Conservation (phyloP, 2,113 vertebrate species). For the Callithrix jacchus region DNA sequence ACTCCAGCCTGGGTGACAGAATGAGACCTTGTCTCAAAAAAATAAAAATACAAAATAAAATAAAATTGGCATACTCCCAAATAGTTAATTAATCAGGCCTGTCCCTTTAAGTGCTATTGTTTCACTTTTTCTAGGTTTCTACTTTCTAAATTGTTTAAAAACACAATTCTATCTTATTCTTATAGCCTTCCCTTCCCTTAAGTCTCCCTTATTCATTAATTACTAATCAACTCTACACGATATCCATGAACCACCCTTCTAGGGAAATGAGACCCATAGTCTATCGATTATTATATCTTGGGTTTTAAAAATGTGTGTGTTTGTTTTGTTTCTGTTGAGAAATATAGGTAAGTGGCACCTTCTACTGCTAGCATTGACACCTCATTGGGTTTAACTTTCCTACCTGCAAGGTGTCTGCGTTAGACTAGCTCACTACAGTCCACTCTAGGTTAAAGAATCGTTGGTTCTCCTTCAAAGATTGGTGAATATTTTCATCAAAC, state of each 20-base stretch:
- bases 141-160: not conserved
- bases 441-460: not conserved
- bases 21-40: too few relatives aligned
- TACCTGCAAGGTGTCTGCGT: not conserved
- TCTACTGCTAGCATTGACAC: not conserved
- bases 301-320: not conserved
- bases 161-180: not conserved
- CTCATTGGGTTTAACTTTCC: not conserved
- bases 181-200: not conserved
- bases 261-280: not conserved
- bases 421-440: not conserved
- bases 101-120: not conserved
- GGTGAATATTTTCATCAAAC: not conserved
- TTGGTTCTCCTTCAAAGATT: not conserved
- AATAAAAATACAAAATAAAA: too few relatives aligned
- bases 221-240: not conserved
- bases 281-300: not conserved
- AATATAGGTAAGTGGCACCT: not conserved
- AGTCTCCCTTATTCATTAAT: conserved; percentile 15
- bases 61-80: not conserved
- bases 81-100: not conserved
- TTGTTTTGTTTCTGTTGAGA: not conserved
- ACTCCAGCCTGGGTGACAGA: too few relatives aligned
- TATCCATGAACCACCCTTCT: not conserved
- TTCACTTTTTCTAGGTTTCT: not conserved